A percentile compares a stretch with the other conserved stretches of the same genome.
These are phyloP conservation scores for Cassiopea andromeda DNA, from an alignment of 30 jellyfish, hydroid and myxozoan species.

Conservation along the genomic window DNA sequence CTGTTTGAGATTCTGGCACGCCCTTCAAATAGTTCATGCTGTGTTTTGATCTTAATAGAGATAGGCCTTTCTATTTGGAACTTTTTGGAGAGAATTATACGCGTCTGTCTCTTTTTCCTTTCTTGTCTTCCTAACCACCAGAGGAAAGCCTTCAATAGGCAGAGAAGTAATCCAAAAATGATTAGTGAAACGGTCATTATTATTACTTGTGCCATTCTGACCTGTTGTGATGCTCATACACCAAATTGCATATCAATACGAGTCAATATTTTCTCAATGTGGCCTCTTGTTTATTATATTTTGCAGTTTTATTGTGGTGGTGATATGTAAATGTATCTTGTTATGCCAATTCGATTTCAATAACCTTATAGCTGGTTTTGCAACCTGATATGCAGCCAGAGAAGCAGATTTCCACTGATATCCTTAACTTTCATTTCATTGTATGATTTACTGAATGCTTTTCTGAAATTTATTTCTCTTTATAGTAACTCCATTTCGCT, in stretches of 20 bases:
- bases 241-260: background rate
- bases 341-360: no score
- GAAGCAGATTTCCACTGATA: no score
- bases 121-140: constrained; percentile 55
- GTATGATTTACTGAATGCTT: no score
- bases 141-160: constrained; percentile 30
- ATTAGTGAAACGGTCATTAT: constrained; percentile 30
- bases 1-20: constrained; percentile 33
- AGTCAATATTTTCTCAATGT: no score
- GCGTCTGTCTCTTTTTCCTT: constrained; percentile 41
- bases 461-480: no score
- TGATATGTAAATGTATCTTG: no score
- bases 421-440: no score
- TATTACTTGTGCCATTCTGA: constrained; percentile 24
- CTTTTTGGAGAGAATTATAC: constrained; percentile 36
- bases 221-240: background rate
- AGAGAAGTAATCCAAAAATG: constrained; percentile 16
- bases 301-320: no score
- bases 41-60: constrained; percentile 19
- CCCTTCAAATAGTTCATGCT: constrained; percentile 41
- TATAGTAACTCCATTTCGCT: no score
- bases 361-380: no score
- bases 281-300: no score
- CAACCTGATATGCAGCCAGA: no score
- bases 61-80: constrained; percentile 49